Evolutionary conservation across 2,113 vertebrate genomes (phyloP), one percentile per base, ranked within the genome.

Genomic region (Pangasianodon hypophthalmus): DNA sequence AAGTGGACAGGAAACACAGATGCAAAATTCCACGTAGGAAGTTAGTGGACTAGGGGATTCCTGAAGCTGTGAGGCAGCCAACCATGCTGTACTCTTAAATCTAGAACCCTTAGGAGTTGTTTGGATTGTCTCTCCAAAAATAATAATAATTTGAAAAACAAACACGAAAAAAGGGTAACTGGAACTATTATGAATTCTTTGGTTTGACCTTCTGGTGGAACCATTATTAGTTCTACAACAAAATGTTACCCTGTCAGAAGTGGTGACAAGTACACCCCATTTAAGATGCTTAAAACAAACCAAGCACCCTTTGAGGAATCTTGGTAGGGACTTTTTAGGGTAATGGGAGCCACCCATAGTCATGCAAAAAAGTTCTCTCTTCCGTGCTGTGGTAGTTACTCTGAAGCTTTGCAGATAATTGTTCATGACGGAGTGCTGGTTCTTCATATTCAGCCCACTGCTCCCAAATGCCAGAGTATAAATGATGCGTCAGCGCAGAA

Each of bases 401-500:
- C 54, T 69, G 11, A 88, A 41, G 60, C 46, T 75, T 6, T 82
- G 11, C 24, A 88, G 67, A 50, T 89, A 60, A 85, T 77, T 41
- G 44, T 52, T 73, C 56, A 21, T 64, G 82, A 60, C 41, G 16
- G 88, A 41, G 71, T 75, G 85, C 92, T 44, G 50, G 88, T 91
- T 86, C 89, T 94, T 94, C 90, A 91, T 91, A 94, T 95, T 95
- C 93, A 94, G 92, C 79, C 64, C 90, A 90, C 90, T 85, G 69
- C 26, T 67, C 88, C 90, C 87, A 92, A 90, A 90, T 84, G 91
- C 88, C 92, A 89, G 91, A 86, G 88, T 92, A 95, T 93, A 93
- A 93, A 94, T 94, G 94, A 93, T 71, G 89, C 88, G 92, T 93
- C 92, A 90, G 84, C 86, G 84, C 91, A 87, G 92, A 93, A 92